Evolutionary conservation across 2,797 vertebrate genomes (phyloP), one percentile per base, ranked within the genome.

Genomic region (Pithecia hirsuta): DNA sequence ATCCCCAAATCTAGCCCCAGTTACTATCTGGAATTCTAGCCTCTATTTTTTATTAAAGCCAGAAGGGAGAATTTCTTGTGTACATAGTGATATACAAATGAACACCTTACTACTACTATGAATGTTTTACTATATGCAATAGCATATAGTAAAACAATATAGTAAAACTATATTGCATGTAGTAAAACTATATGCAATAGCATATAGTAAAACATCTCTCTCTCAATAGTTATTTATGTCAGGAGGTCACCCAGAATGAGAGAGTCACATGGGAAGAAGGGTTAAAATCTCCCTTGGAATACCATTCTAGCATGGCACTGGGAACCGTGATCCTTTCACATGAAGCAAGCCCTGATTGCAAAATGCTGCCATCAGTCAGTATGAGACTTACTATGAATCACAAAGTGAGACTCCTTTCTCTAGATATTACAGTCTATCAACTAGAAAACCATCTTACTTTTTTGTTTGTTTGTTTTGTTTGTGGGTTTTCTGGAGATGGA

Each of bases 1-100:
- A 75, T 33, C 22, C 28, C 74, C 89, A 88, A 41, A 79, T 70
- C 72, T 57, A 96, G 28, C 52, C 93, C 70, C 22, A 64, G 22
- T 82, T 67, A 91, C 22, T 82, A 7, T 74, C 61, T 55, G 46
- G 83, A 84, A 85, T 88, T 48, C 46, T 6, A 61, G n/a, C 61
- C 82, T 85, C 55, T 89, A 46, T 87, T 85, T 26, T 96, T 92
- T 82, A 70, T 64, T 59, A 92, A 92, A 95, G 50, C 39, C 76
- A 30, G 24, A 82, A 82, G 46, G 22, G 52, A 82, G 14, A 76
- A 61, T 75, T 82, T 79, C 48, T 82, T 81, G 19, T 36, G 19
- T 75, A 85, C 41, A 52, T 20, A 67, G 8, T 67, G 24, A 30
- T 88, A 81, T 10, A n/a, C 14, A 86, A 82, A 76, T 76, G 55